Conservation (phyloP, 2,113 vertebrate genomes). For the Turnix velox region DNA sequence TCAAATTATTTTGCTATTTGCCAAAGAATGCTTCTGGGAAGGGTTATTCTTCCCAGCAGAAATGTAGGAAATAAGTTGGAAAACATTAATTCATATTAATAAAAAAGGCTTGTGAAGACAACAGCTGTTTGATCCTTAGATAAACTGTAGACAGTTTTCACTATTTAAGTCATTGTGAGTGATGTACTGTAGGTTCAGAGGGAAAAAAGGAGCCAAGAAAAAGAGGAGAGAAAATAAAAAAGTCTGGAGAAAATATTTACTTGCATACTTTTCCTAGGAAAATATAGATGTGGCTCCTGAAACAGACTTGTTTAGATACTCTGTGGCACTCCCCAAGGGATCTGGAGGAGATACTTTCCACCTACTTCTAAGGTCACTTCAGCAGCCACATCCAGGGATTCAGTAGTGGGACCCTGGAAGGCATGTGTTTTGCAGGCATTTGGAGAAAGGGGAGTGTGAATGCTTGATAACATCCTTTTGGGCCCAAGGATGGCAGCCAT, state of each 20-base stretch:
- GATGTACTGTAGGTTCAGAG: constrained; percentile 29
- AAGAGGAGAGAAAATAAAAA: constrained; percentile 34
- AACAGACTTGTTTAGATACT: constrained; percentile 24
- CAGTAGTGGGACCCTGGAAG: not conserved
- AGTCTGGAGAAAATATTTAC: constrained; percentile 48
- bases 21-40: constrained; percentile 63
- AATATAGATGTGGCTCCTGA: constrained; percentile 32
- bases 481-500: not conserved
- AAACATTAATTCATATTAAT: constrained; percentile 66
- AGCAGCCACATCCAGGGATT: not conserved
- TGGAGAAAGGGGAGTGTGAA: not conserved
- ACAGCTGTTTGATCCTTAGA: constrained; percentile 65
- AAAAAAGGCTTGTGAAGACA: constrained; percentile 63
- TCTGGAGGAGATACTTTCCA: not conserved
- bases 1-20: constrained; percentile 69
- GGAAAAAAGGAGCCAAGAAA: constrained; percentile 37
- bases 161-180: constrained; percentile 48
- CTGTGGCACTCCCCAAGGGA: not conserved
- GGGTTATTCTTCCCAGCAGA: constrained; percentile 59
- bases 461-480: not conserved
- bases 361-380: not conserved
- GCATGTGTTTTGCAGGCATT: not conserved
- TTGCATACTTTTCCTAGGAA: constrained; percentile 55
- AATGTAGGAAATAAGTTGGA: constrained; percentile 64
- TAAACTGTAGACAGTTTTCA: constrained; percentile 61